Evolutionary conservation across 2,113 vertebrate species (phyloP), one percentile per base, ranked within the genome.

Genomic region (Cranoglanis bouderius): DNA sequence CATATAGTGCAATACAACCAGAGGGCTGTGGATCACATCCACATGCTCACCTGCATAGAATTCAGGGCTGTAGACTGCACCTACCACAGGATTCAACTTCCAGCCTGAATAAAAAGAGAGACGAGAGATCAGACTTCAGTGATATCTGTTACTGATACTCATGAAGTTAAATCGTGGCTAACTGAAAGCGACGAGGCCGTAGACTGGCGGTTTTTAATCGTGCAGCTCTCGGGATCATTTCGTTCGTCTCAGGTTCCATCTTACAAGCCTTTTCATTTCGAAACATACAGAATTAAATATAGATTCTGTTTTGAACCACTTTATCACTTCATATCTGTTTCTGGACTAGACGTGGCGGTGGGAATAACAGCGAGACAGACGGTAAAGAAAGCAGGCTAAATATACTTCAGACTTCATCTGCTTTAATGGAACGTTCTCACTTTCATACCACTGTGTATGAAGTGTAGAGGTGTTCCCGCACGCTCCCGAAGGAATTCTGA

Each of bases 11-110:
- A 65, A 0, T 67, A 67, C 12, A 32, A 72, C 18, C 29, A 80
- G 46, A 65, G 35, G 55, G 4, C 29, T 18, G 12, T 46, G 3
- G 18, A 21, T 80, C 32, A 57, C 81, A 24, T 14, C 43, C 51
- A 91, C 49, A 32, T 32, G 2, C 91, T 95, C 96, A 99, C 98
- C 98, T 99, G 98, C 98, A 98, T 99, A 99, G 97, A 99, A 98
- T 95, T 99, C 98, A 92, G 98, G 98, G 95, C 97, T 98, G 96
- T 99, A 99, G 93, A 99, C 97, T 86, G 98, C 97, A 93, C 98
- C 98, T 92, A 99, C 97, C 93, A 99, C 98, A 95, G 98, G 98
- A 97, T 99, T 99, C 95, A 99, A 97, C 96, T 99, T 99, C 98
- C 98, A 99, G 95, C 98, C 98, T 99, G 95, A 90, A 95, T 21